A percentile compares a stretch with the other conserved stretches of the same genome.
Conservation (phyloP, 2,113 vertebrate genomes). For the Ia io region DNA sequence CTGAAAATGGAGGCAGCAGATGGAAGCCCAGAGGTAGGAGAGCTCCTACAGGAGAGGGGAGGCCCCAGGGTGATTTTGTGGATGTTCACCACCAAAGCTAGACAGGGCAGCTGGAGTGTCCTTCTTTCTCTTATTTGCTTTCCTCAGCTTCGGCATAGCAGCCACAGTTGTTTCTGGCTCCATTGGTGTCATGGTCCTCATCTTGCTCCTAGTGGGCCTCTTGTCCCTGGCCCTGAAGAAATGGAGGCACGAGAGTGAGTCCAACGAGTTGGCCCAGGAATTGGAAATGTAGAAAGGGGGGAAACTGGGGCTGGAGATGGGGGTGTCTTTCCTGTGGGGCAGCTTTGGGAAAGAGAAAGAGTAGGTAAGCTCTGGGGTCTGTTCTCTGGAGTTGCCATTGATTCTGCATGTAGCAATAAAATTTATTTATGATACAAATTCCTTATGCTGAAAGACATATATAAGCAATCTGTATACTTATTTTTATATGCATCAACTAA, state of each 20-base stretch:
- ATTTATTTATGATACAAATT: neutral
- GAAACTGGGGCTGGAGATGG: neutral
- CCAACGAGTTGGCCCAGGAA: neutral
- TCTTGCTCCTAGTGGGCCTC: conserved; percentile 48
- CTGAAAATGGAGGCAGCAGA: neutral
- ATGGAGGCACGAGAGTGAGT: conserved; percentile 59
- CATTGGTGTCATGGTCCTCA: neutral
- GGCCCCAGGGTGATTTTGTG: neutral
- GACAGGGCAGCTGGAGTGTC: neutral
- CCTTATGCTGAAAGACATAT: neutral
- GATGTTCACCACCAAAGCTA: neutral
- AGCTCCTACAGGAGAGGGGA: rapidly evolving
- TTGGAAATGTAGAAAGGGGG: neutral
- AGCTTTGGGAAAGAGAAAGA: no score
- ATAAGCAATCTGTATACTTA: neutral
- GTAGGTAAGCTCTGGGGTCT: neutral
- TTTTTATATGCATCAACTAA: neutral
- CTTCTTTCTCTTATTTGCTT: neutral
- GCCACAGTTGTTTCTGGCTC: neutral
- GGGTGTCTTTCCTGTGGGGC: neutral
- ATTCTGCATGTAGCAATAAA: neutral
- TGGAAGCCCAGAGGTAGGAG: neutral
- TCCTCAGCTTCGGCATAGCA: neutral
- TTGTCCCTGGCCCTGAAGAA: conserved; percentile 45
- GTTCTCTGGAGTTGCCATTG: neutral